These are phyloP conservation scores for Ginglymostoma cirratum DNA, from an alignment of 2,113 vertebrate species.

Conservation along the genomic window DNA sequence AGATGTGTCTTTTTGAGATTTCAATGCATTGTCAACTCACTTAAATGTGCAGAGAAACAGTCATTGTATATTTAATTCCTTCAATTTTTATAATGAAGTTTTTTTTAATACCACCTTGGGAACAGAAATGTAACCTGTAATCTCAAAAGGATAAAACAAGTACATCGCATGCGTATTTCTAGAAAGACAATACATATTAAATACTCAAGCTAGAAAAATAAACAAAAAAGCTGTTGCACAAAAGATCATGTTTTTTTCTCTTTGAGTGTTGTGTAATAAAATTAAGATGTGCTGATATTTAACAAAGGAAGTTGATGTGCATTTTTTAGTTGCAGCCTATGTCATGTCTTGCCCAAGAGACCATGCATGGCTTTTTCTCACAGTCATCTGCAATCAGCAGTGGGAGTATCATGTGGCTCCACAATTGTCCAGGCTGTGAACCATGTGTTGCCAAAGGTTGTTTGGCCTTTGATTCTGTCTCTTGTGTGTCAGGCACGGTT, in stretches of 20 bases:
- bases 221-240: not conserved
- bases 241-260: constrained; percentile 6
- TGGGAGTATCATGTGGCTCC: constrained; percentile 59
- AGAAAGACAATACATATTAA: not conserved
- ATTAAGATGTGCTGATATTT: constrained; percentile 29
- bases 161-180: not conserved
- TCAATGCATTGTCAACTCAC: not conserved
- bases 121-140: constrained; percentile 16
- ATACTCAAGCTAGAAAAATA: constrained; percentile 18
- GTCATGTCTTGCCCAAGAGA: constrained; percentile 2
- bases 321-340: not conserved
- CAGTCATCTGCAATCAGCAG: constrained; percentile 41
- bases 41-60: not conserved
- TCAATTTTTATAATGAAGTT: not conserved
- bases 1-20: not conserved
- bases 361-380: constrained; percentile 6
- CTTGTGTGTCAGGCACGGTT: constrained; percentile 59
- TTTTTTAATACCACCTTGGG: not conserved
- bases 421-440: constrained; percentile 60
- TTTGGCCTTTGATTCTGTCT: constrained; percentile 63
- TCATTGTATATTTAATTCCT: not conserved
- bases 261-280: not conserved
- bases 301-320: not conserved
- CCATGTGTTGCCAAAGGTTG: constrained; percentile 61
- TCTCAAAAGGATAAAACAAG: constrained; percentile 38